These are phyloP conservation scores for Luscinia megarhynchos DNA, from an alignment of 2,797 vertebrate genomes.

Conservation along the genomic window DNA sequence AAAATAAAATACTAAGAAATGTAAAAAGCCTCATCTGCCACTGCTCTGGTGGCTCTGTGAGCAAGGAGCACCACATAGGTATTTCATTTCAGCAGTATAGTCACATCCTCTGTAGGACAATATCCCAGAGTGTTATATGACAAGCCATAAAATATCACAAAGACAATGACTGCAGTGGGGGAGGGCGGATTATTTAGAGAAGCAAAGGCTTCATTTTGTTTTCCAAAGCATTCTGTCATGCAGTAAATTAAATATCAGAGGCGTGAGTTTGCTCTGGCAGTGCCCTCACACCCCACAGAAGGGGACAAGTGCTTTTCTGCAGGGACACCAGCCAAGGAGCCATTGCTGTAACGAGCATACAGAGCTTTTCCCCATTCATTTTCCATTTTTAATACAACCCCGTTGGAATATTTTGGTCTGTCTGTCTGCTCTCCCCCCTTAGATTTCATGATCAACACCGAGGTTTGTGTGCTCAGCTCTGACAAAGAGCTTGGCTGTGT, in stretches of 20 bases:
- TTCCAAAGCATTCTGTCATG: not conserved
- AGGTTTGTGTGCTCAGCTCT: not conserved
- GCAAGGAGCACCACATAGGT: not conserved
- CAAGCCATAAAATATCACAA: slow-evolving; percentile 30
- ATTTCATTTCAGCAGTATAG: slow-evolving; percentile 10
- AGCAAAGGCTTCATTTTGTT: slow-evolving; percentile 39
- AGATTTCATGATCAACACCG: not conserved
- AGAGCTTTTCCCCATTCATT: not conserved
- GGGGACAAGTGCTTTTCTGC: not conserved
- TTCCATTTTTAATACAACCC: not conserved
- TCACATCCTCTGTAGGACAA: slow-evolving; percentile 18
- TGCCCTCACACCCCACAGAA: not conserved
- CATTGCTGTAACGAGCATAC: not conserved
- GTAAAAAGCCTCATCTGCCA: not conserved
- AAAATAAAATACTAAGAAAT: slow-evolving; percentile 27
- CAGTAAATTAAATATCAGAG: slow-evolving; percentile 12
- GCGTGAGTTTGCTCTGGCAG: not conserved
- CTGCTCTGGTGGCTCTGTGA: not conserved
- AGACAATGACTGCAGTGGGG: slow-evolving; percentile 5
- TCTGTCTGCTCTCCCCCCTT: not conserved
- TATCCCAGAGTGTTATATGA: slow-evolving; percentile 9
- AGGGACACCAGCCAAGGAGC: not conserved
- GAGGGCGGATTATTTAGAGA: not conserved
- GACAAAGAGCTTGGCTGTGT: not conserved
- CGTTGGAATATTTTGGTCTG: not conserved